Evolutionary conservation across 2,888 invertebrate genomes (phyloP), one percentile per base, ranked within the genome.

Genomic region (Sinhomidia bicolor): DNA sequence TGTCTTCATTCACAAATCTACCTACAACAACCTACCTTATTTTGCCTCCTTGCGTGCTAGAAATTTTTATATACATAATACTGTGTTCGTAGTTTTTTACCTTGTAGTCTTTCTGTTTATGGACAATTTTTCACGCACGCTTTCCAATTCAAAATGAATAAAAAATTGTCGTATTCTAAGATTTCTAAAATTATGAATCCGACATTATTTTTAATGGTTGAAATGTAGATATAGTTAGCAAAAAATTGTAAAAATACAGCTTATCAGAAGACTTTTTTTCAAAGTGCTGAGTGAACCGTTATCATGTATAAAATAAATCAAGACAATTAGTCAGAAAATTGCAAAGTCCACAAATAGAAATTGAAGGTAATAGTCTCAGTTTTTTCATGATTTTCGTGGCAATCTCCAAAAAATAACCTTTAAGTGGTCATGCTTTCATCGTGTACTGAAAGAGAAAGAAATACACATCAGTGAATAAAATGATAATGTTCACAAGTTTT

Each of bases 81-180:
- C n/a, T 10, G 14, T 51, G 51, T 5, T 51, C 4, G 7, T 47
- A 12, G 12, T 12, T 60, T 6, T 60, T 60, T 60, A 32, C 41
- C 7, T 57, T 79, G 54, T 29, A 41, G 54, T 29, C 26, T 29
- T 54, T 36, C 29, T 20, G 17, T 78, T 80, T 81, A 29, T 81
- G 65, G 68, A 82, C 68, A 82, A 82, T 82, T 82, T 82, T 54
- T 23, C 36, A 83, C 74, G 74, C 74, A 74, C 74, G 54, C 23
- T 54, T 62, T 62, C 57, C 29, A 62, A 62, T 23, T 29, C 29
- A 29, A 68, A 57, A 26, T 32, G 44, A 68, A 71, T 74, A n/a
- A 47, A 47, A 81, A 57, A 62, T 81, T 36, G 2, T 12, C 4
- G 14, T 7, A 7, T 23, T 57, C 7, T 62, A 14, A 29, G 74